Evolutionary conservation across 2,888 invertebrate genomes (phyloP).

Genomic region (Euclidia mi): DNA sequence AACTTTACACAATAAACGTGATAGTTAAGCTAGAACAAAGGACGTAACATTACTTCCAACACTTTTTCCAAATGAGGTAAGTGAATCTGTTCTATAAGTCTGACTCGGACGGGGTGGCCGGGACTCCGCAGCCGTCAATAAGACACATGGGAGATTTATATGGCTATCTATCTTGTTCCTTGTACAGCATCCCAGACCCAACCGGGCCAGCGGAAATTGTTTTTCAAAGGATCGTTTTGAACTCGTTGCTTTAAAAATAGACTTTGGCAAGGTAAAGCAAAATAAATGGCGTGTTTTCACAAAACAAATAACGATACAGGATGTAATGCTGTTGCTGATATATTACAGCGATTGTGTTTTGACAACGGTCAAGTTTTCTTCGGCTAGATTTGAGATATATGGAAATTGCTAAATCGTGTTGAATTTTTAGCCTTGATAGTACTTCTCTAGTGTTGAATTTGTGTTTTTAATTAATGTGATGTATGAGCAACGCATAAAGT

Average conservation of each 20-base stretch:
- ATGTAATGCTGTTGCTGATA: slow-evolving; percentile 58
- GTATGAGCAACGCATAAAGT: too few species aligned
- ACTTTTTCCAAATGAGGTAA: slow-evolving; percentile 68
- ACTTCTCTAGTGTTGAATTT: too few species aligned
- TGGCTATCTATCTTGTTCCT: slow-evolving; percentile 82
- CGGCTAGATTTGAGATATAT: slow-evolving; percentile 37
- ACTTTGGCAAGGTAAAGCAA: slow-evolving; percentile 60
- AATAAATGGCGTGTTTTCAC: slow-evolving; percentile 58
- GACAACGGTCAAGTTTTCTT: slow-evolving; percentile 54
- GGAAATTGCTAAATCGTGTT: slow-evolving; percentile 26
- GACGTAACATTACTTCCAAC: slow-evolving; percentile 57
- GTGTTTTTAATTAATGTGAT: too few species aligned
- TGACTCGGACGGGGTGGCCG: slow-evolving; percentile 55
- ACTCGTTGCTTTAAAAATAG: slow-evolving; percentile 62
- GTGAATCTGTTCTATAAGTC: slow-evolving; percentile 73
- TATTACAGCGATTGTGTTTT: slow-evolving; percentile 52
- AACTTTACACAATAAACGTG: slow-evolving; percentile 27
- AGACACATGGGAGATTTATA: slow-evolving; percentile 87
- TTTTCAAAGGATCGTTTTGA: slow-evolving; percentile 73
- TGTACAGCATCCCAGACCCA: slow-evolving; percentile 62
- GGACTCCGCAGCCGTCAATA: slow-evolving; percentile 83
- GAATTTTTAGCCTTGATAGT: background rate
- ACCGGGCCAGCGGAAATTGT: slow-evolving; percentile 75
- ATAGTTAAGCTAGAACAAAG: slow-evolving; percentile 52
- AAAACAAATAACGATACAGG: slow-evolving; percentile 61